Conservation (phyloP, 2,113 vertebrate genomes). For the Gnathonemus longibarbis region DNA sequence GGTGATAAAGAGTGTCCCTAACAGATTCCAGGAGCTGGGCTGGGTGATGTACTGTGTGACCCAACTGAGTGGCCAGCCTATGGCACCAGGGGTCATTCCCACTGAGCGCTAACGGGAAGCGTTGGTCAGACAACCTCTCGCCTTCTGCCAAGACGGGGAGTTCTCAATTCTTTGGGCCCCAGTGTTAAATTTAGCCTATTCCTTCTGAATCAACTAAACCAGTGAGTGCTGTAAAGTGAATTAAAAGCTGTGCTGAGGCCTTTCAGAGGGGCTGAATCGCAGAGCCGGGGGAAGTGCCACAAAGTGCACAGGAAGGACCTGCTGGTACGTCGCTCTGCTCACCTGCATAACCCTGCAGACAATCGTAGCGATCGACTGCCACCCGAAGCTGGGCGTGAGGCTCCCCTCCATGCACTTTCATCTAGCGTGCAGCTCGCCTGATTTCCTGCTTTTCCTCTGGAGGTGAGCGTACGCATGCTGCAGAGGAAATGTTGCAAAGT, state of each 20-base stretch:
- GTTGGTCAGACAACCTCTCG: slow-evolving; percentile 25
- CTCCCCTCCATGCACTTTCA: slow-evolving; percentile 33
- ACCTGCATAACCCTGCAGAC: slow-evolving; percentile 26
- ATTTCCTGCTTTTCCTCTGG: slow-evolving; percentile 29
- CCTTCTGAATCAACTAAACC: slow-evolving; percentile 41
- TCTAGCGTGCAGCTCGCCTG: slow-evolving; percentile 31
- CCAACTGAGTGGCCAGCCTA: too few relatives aligned
- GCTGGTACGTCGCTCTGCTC: slow-evolving; percentile 21
- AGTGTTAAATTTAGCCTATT: slow-evolving; percentile 25
- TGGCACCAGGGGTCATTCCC: not conserved
- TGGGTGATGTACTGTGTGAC: not conserved
- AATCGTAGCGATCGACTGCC: not conserved
- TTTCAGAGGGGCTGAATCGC: slow-evolving; percentile 31
- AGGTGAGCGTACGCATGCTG: slow-evolving; percentile 12
- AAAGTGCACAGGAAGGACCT: slow-evolving; percentile 29
- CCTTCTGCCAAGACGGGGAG: slow-evolving; percentile 16
- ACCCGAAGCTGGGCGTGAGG: slow-evolving; percentile 28
- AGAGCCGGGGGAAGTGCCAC: not conserved
- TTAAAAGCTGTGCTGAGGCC: slow-evolving; percentile 29
- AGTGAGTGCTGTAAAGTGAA: slow-evolving; percentile 38
- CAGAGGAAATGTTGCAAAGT: slow-evolving; percentile 19
- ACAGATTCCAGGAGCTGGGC: not conserved
- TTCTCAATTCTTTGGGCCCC: slow-evolving; percentile 26
- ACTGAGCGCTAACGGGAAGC: slow-evolving; percentile 8
- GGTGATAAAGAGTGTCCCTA: slow-evolving; percentile 28